Evolutionary conservation across 2,797 vertebrate species (phyloP), one percentile per base, ranked within the genome.

Genomic region (Gadopsis bispinosus): DNA sequence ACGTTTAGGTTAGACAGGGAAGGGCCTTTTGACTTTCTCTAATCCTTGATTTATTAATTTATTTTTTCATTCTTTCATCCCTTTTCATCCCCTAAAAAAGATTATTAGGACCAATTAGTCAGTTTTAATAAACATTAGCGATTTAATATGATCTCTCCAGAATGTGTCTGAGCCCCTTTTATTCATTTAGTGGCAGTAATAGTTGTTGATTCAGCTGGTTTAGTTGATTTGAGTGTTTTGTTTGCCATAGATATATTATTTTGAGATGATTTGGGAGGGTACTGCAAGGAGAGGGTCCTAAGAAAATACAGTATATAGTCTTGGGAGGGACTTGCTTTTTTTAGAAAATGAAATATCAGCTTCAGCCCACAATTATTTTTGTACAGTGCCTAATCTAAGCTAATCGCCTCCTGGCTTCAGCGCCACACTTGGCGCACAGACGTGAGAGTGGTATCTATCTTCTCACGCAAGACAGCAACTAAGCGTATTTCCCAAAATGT

Each of bases 401-500:
- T 66, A 20, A 41, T 62, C 2, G 4, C 10, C 60, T 70, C 9
- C 33, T 41, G 19, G 62, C n/a, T 60, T 17, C 1, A 26, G 69
- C 53, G 79, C 29, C n/a, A n/a, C 22, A n/a, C 45, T 47, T 7
- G 4, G 45, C 19, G 8, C 48, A 51, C 4, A 17, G 43, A 69
- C 53, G 33, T 35, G 31, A 55, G 29, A 69, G 35, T 58, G 22
- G 19, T 43, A 71, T 70, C 37, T 20, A 26, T 77, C 29, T 53
- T 71, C 39, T 68, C 63, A 50, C 72, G 20, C 35, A 9, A 69
- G 47, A 26, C n/a, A 53, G 50, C 7, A 43, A 13, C 33, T 13
- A 17, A 37, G 45, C 7, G 3, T 47, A 31, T 69, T 64, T 73
- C 48, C 45, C 51, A 47, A 54, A 83, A 76, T 55, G 26, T 20